Base-by-base conservation (phyloP, 2,888 invertebrate genomes). In the Drosophila bunnanda region DNA sequence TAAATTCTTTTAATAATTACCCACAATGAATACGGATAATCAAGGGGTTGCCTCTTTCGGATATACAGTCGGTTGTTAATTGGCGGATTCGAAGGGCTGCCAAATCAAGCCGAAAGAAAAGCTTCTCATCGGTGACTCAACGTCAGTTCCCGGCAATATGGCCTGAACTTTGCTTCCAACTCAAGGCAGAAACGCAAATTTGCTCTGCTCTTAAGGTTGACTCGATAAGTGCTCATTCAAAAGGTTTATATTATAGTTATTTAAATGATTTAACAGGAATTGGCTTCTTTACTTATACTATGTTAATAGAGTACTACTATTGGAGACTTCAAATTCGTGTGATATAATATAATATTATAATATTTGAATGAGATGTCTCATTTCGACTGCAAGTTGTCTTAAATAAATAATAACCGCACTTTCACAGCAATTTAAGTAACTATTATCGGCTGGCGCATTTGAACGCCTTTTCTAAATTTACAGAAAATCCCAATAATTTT, bases 1-100 rank as follows among this genome's bases (percentile, higher is more conserved):
- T 70, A 66, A 71, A 58, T 67, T 48, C 75, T 60, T 72, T 50
- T 34, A 59, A 68, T 86, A 76, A 81, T 72, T 62, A 61, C 48
- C 41, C 25, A 58, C 64, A 32, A 36, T 17, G 46, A 44, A 25
- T 39, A 43, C 44, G 57, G 52, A 55, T 62, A 46, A 72, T 71
- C 50, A 52, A 30, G 50, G 55, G 57, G 32, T 53, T 56, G 25
- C 41, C 20, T 39, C 15, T 54, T 57, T 64, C 22, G 65, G 41
- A 30, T n/a, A 46, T 34, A 54, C 2, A n/a, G 7, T 9, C 17
- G n/a, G 5, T 12, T 3, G 41, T 22, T 53, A 53, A 57, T 52
- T 46, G 56, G 2, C 20, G 15, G 39, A n/a, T 13, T 50, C 36
- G 61, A 76, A 76, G 76, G 76, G 71, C 76, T 70, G 52, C n/a